Base-by-base conservation (phyloP, 1,140 invertebrate species). In the Brachionus rotundiformis region DNA sequence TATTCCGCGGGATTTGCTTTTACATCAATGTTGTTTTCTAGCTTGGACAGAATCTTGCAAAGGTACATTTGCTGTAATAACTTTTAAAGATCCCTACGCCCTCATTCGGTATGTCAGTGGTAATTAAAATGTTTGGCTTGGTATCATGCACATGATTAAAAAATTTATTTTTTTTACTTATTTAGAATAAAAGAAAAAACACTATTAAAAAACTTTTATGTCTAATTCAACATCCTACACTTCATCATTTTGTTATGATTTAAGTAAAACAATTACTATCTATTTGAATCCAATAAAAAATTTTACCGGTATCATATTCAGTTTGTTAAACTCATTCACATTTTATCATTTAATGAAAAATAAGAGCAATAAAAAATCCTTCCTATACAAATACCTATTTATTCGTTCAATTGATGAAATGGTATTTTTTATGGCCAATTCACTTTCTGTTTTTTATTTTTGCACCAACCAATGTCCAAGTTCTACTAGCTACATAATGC, bases 401-500 rank as follows among this genome's bases (percentile, higher is more conserved):
- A 16, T 68, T 1, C 13, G 31, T 36, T 68, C 63, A 68, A 68
- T 68, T 23, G 63, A 68, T 16, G 63, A 68, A 68, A 13, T 36
- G 16, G 6, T 68, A 16, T 36, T 68, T 33, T 68, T 68, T 19
- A 36, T 36, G 0, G 33, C 16, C 3, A 68, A 68, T n/a, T 68
- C n/a, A 19, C 36, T 68, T 68, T 68, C 63, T 23, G 31, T 68
- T n/a, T 36, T 68, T 16, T 68, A 33, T 16, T 33, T 33, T n/a
- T 68, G 63, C 36, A 16, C 63, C 5, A 0, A 33, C 3, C 16
- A 63, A 33, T 68, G 63, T 33, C 29, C 13, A n/a, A 68, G 29
- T 6, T 68, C 63, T 16, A 39, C 27, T 16, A 68, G 63, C 29
- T 68, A 68, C 63, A 33, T 36, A 68, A 68, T 68, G 63, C 63